Evolutionary conservation across 2,113 vertebrate genomes (phyloP).

Genomic region (Pygoscelis antarcticus): DNA sequence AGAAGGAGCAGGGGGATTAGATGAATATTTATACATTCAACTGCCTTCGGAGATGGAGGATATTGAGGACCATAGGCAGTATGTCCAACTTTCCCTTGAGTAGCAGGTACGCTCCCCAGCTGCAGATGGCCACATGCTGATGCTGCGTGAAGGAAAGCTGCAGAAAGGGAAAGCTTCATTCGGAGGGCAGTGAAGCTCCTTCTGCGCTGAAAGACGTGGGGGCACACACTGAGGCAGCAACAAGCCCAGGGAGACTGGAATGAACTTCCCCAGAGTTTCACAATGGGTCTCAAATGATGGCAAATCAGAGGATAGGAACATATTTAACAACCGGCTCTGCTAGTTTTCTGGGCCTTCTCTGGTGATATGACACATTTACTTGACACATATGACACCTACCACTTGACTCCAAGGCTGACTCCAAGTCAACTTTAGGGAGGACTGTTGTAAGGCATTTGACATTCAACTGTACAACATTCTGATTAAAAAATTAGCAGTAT

Average conservation of each 20-base stretch:
- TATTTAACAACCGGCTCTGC: not conserved
- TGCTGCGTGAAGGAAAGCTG: not conserved
- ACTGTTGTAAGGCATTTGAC: conserved; percentile 25
- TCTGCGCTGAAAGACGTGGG: not conserved
- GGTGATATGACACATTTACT: not conserved
- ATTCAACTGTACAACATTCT: not conserved
- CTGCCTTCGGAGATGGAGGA: not conserved
- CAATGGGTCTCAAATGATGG: not conserved
- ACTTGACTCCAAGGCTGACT: conserved; percentile 18
- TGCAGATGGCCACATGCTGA: not conserved
- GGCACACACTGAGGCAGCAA: not conserved
- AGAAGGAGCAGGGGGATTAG: not conserved
- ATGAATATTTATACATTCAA: not conserved
- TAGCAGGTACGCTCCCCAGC: accelerated
- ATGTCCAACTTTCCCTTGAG: not conserved
- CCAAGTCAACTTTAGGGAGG: conserved; percentile 30
- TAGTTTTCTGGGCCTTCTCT: not conserved
- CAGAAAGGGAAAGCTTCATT: not conserved
- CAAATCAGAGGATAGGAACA: not conserved
- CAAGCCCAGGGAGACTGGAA: not conserved
- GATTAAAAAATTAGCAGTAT: conserved; percentile 47
- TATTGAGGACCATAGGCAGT: not conserved
- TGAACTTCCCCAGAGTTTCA: not conserved
- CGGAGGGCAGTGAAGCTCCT: not conserved
- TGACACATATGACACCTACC: conserved; percentile 39